Base-by-base conservation (phyloP, 2,113 vertebrate genomes). In the Phycodurus eques region DNA sequence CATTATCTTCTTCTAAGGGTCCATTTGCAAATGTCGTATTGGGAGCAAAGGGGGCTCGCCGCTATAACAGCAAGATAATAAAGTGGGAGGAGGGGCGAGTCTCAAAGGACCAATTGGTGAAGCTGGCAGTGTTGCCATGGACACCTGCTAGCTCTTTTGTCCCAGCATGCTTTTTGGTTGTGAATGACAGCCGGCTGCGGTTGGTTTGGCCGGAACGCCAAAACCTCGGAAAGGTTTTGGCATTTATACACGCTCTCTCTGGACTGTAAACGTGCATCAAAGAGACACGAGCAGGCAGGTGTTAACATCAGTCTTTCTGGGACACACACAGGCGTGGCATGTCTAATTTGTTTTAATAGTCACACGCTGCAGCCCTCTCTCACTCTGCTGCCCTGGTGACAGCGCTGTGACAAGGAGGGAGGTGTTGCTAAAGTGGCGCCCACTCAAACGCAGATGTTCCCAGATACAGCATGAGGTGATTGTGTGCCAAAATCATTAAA, bases 311-410 rank as follows among this genome's bases (percentile, higher is more conserved):
- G 72, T 27, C 47, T 47, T 77, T 76, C 77, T 80, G 47, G 12
- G 60, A 47, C 68, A 54, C 33, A 72, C 49, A 42, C 88, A 88
- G 87, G 88, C 90, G 90, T 85, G 84, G 74, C 86, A 53, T 73
- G 78, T 83, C 87, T 88, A 92, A 93, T 91, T 81, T 89, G 80
- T 80, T 88, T 78, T 89, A 91, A 91, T 89, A 80, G 80, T 71
- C 64, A 33, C 53, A 65, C 63, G 69, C 74, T 69, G 43, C 72
- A 71, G 78, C 78, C 72, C 72, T 68, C 69, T 44, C 74, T 76
- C 84, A 76, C 83, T 86, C 80, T 53, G 71, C 83, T 83, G 77
- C 88, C 79, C 83, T 2, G 8, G 80, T 89, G 88, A 91, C 92
- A 92, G 84, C 64, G 76, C 72, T 68, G 74, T 64, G 81, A 79